phyloP scores from a whole-genome alignment of 1,140 invertebrate genomes.

The Vanessa tameamea region DNA sequence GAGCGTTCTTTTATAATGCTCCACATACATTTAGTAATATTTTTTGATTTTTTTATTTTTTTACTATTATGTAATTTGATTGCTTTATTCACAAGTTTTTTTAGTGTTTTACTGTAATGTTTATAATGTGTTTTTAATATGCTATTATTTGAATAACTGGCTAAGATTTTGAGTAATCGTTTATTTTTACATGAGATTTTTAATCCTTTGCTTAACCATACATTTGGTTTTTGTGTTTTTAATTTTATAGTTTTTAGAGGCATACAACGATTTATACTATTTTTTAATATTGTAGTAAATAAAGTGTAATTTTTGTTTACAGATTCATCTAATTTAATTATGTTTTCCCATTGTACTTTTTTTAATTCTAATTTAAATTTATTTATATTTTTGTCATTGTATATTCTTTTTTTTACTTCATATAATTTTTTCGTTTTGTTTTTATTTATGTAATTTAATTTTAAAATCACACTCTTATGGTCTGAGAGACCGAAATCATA shows the following conservation, averaged over 20 bases:
- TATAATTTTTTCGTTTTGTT: slow-evolving; percentile 14
- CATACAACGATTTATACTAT: slow-evolving; percentile 36
- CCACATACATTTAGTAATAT: slow-evolving; percentile 31
- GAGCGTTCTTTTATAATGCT: slow-evolving; percentile 29
- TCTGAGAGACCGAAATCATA: slow-evolving; percentile 33
- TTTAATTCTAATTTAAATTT: slow-evolving; percentile 35
- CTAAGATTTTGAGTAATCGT: slow-evolving; percentile 39
- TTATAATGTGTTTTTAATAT: slow-evolving; percentile 35
- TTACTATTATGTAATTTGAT: slow-evolving; percentile 32
- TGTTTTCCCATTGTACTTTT: slow-evolving; percentile 31
- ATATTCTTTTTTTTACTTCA: slow-evolving; percentile 31
- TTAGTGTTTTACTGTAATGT: slow-evolving; percentile 34
- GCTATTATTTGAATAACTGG: slow-evolving; percentile 30
- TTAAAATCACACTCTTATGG: slow-evolving; percentile 14
- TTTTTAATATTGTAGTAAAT: slow-evolving; percentile 25
- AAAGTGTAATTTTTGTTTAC: slow-evolving; percentile 28
- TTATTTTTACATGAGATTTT: slow-evolving; percentile 44
- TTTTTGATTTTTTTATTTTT: slow-evolving; percentile 25
- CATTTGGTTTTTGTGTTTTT: slow-evolving; percentile 31
- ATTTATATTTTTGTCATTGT: slow-evolving; percentile 31
- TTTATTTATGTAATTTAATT: slow-evolving; percentile 1
- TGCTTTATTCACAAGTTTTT: slow-evolving; percentile 29
- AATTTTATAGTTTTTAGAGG: slow-evolving; percentile 37
- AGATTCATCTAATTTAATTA: slow-evolving; percentile 25
- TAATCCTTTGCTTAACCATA: slow-evolving; percentile 39